Percentiles rank a stretch among this genome's conserved stretches.
Conservation (phyloP, 1,140 invertebrate genomes). For the Heliconius nattereri region DNA sequence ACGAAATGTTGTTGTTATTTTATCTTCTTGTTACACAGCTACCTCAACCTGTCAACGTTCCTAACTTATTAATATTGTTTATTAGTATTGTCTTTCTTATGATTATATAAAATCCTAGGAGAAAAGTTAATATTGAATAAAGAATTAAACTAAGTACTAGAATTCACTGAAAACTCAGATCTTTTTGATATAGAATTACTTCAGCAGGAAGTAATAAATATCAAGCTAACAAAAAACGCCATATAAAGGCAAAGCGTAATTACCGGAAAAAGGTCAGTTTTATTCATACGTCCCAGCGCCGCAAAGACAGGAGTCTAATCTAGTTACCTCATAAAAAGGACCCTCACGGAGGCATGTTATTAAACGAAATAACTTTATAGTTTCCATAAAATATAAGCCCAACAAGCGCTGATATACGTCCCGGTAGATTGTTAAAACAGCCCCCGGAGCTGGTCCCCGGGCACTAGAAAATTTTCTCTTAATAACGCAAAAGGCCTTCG, state of each 20-base stretch:
- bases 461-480: slow-evolving; percentile 52
- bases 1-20: slow-evolving; percentile 16
- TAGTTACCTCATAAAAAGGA: slow-evolving; percentile 44
- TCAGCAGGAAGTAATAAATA: slow-evolving; percentile 9
- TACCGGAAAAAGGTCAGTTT: slow-evolving; percentile 26
- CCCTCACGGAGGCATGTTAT: slow-evolving; percentile 45
- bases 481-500: slow-evolving; percentile 54
- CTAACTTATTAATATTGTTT: slow-evolving; percentile 12
- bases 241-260: slow-evolving; percentile 20
- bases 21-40: not conserved
- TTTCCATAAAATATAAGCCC: slow-evolving; percentile 49
- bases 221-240: not conserved
- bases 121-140: not conserved
- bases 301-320: slow-evolving; percentile 37
- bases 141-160: not conserved
- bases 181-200: slow-evolving; percentile 12
- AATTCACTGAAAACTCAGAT: not conserved
- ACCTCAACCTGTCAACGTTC: not conserved
- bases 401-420: slow-evolving; percentile 33
- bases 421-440: slow-evolving; percentile 42
- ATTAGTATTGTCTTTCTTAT: not conserved
- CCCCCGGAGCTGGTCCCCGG: slow-evolving; percentile 36
- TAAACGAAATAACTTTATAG: slow-evolving; percentile 56
- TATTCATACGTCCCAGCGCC: slow-evolving; percentile 9
- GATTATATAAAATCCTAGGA: not conserved